Percentiles rank a stretch among this genome's conserved stretches.
phyloP scores from a whole-genome alignment of 2,797 vertebrate species.

The Oreortyx pictus region DNA sequence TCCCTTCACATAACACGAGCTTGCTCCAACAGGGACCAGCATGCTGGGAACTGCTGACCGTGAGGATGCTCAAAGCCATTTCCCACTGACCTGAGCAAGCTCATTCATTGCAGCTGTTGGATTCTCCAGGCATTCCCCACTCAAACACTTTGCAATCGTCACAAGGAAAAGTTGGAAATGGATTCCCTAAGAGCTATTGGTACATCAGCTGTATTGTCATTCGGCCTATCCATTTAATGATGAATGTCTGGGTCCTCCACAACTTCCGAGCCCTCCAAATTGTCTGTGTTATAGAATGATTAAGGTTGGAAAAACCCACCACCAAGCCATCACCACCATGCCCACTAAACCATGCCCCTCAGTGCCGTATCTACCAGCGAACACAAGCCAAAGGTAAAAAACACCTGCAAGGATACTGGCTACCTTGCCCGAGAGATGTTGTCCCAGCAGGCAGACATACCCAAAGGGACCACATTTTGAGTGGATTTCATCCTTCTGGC shows the following conservation, averaged over 20 bases:
- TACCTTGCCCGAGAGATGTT: not conserved
- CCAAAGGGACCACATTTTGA: not conserved
- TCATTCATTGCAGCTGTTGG: not conserved
- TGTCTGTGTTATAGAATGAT: no score
- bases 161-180: not conserved
- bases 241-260: not conserved
- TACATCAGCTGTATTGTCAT: not conserved
- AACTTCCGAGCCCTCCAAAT: no score
- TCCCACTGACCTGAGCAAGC: not conserved
- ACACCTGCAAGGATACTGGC: not conserved
- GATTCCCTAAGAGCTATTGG: not conserved
- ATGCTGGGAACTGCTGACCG: not conserved
- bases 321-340: no score
- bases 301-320: no score
- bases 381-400: not conserved
- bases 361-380: no score
- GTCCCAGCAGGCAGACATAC: not conserved
- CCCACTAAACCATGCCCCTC: no score
- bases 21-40: not conserved
- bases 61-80: not conserved
- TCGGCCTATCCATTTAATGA: not conserved
- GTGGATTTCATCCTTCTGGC: not conserved
- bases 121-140: not conserved
- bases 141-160: not conserved
- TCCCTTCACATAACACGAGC: not conserved